Percentiles rank a stretch among this genome's conserved stretches.
These are phyloP conservation scores for Bombycilla garrulus DNA, from an alignment of 2,113 vertebrate species.

Conservation along the genomic window DNA sequence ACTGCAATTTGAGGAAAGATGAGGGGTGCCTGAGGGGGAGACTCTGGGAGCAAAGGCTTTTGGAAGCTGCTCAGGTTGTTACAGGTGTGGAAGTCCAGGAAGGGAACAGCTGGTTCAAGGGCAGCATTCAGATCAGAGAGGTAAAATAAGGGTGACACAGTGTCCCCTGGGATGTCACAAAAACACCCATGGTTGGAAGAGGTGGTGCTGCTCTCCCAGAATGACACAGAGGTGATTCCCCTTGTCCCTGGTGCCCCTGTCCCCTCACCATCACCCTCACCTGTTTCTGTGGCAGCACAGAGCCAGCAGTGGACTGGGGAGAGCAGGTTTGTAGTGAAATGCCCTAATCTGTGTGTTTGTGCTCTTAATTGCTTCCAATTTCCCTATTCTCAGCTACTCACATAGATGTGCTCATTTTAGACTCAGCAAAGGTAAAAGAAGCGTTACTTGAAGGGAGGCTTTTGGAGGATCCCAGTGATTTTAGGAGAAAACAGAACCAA, in stretches of 20 bases:
- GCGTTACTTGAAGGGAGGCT: neutral
- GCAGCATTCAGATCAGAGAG: neutral
- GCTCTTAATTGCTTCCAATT: neutral
- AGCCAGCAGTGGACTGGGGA: neutral
- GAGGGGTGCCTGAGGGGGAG: neutral
- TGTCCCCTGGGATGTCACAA: accelerated
- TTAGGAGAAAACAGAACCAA: neutral
- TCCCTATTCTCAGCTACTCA: neutral
- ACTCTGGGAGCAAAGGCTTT: neutral
- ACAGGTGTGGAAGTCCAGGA: neutral
- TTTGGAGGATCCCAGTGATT: neutral
- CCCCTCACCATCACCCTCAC: neutral
- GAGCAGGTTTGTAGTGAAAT: neutral
- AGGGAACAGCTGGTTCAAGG: neutral
- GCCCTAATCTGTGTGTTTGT: neutral
- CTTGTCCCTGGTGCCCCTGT: neutral
- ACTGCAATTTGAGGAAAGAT: accelerated
- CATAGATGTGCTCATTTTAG: neutral
- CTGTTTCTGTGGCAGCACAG: neutral
- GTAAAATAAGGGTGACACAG: accelerated
- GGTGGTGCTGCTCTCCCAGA: neutral
- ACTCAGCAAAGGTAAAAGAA: constrained; percentile 50
- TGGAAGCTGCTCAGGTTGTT: accelerated
- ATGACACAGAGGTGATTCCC: neutral
- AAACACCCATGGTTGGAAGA: accelerated